phyloP scores from a whole-genome alignment of 2,888 invertebrate species.

The Campoplex nolae region DNA sequence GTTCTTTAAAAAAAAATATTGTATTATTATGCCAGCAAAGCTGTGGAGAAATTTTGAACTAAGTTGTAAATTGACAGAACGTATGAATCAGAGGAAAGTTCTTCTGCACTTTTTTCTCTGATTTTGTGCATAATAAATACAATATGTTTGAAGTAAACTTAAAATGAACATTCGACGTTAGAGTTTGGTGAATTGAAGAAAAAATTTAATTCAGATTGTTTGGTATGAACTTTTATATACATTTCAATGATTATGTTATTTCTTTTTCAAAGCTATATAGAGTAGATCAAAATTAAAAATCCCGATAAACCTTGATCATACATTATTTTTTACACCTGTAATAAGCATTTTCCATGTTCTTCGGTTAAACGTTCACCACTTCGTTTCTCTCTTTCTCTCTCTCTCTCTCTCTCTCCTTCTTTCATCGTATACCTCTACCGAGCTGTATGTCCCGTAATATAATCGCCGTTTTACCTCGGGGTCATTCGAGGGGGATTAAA shows the following conservation, averaged over 20 bases:
- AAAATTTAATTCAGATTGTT: not conserved
- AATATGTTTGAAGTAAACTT: not conserved
- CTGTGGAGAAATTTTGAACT: too few species aligned
- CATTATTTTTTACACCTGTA: conserved; percentile 30
- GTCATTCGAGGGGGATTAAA: conserved; percentile 50
- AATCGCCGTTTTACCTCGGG: conserved; percentile 36
- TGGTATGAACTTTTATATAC: not conserved
- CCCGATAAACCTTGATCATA: not conserved
- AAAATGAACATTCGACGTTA: not conserved
- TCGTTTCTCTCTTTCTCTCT: not conserved
- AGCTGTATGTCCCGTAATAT: conserved; percentile 28
- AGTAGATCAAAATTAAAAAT: too few species aligned
- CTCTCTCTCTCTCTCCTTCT: not conserved
- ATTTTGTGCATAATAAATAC: not conserved
- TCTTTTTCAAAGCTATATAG: not conserved
- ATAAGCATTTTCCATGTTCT: conserved; percentile 30
- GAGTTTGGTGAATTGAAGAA: not conserved
- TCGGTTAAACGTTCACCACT: conserved; percentile 37
- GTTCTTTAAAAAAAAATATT: not conserved
- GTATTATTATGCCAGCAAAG: not conserved
- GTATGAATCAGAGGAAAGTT: too few species aligned
- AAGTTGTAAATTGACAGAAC: too few species aligned
- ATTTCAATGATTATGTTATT: conserved; percentile 1
- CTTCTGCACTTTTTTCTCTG: too few species aligned
- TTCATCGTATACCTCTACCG: not conserved